phyloP scores from a whole-genome alignment of 2,888 invertebrate genomes.

The Ophraella communa region DNA sequence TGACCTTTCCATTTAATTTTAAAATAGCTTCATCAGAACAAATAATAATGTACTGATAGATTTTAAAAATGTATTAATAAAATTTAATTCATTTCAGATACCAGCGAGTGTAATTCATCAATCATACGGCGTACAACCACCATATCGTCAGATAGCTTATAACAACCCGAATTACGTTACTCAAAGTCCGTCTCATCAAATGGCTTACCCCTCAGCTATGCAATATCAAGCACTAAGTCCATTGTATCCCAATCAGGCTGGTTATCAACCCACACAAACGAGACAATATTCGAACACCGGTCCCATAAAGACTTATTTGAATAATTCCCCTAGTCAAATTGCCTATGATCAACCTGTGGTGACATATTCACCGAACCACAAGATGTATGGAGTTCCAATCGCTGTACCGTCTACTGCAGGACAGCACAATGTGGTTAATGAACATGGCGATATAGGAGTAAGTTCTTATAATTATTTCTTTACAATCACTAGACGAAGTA shows the following conservation, averaged over 20 bases:
- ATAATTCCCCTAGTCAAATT: conserved; percentile 52
- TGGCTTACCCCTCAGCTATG: conserved; percentile 50
- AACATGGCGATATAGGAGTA: conserved; percentile 19
- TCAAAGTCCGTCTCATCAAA: conserved; percentile 42
- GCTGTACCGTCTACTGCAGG: background rate
- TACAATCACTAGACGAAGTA: too few species aligned
- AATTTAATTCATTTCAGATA: conserved; percentile 43
- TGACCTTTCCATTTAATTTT: too few species aligned
- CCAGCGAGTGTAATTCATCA: conserved; percentile 57
- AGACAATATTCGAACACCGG: conserved; percentile 49
- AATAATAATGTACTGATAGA: too few species aligned
- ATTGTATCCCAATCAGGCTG: conserved; percentile 49
- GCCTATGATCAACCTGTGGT: conserved; percentile 45
- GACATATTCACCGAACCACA: conserved; percentile 43
- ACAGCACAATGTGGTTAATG: background rate
- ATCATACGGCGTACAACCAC: conserved; percentile 54
- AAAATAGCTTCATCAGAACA: too few species aligned
- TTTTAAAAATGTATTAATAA: too few species aligned
- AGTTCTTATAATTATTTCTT: conserved; percentile 3
- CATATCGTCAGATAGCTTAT: conserved; percentile 46
- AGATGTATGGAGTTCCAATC: conserved; percentile 41
- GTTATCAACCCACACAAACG: conserved; percentile 44
- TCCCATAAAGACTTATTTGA: conserved; percentile 48
- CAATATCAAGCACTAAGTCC: conserved; percentile 56
- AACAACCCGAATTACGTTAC: conserved; percentile 42